phyloP scores from a whole-genome alignment of 2,888 invertebrate species.

The Syritta pipiens region DNA sequence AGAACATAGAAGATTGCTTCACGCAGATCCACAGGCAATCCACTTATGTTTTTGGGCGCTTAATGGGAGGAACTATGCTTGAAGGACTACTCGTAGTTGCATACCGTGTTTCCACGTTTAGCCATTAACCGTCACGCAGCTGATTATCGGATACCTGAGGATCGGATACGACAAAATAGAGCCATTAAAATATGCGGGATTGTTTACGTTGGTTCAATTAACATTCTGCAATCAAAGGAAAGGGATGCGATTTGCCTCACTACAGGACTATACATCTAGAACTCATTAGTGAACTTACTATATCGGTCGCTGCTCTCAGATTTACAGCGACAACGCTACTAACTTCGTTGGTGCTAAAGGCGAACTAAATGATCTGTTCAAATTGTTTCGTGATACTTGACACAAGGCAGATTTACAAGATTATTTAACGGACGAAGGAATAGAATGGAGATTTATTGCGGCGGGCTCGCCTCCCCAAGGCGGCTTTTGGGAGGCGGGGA shows the following conservation, averaged over 20 bases:
- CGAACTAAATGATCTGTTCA: constrained; percentile 6
- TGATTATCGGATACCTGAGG: constrained; percentile 2
- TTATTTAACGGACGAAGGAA: constrained; percentile 8
- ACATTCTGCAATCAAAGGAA: constrained; percentile 2
- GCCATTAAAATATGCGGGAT: constrained; percentile 10
- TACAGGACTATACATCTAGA: constrained; percentile 19
- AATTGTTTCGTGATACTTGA: constrained; percentile 6
- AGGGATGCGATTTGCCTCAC: constrained; percentile 17
- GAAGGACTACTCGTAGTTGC: too few relatives aligned
- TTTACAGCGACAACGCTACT: constrained; percentile 22
- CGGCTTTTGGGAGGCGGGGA: constrained; percentile 16
- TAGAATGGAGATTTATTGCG: constrained; percentile 21
- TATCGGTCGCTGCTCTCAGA: constrained; percentile 10
- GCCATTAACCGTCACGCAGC: background rate
- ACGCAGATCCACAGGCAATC: background rate
- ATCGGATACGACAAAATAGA: constrained; percentile 1
- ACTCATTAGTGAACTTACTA: constrained; percentile 21
- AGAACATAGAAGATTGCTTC: too few relatives aligned
- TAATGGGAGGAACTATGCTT: too few relatives aligned
- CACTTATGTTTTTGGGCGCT: too few relatives aligned
- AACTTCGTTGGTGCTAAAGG: constrained; percentile 22
- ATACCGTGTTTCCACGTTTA: too few relatives aligned
- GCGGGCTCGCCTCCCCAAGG: constrained; percentile 19
- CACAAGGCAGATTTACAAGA: constrained; percentile 15
- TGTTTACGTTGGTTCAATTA: background rate